Percentiles rank a stretch among this genome's conserved stretches.
Evolutionary conservation across 2,113 vertebrate genomes (phyloP).

Genomic region (Canis aureus): DNA sequence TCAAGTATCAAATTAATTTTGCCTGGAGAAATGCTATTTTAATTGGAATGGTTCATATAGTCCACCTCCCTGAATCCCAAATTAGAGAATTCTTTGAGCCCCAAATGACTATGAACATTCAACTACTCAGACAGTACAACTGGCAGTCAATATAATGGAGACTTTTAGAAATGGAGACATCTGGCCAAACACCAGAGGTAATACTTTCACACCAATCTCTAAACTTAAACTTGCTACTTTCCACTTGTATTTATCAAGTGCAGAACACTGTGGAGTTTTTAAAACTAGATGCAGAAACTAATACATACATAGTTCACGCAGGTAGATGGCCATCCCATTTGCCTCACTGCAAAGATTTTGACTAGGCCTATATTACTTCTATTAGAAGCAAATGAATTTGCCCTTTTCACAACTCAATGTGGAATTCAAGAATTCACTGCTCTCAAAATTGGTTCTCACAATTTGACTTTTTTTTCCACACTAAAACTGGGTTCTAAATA

Average conservation of each 20-base stretch:
- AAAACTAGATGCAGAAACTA: neutral
- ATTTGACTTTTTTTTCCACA: neutral
- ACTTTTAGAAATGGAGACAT: neutral
- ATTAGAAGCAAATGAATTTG: neutral
- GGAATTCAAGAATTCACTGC: neutral
- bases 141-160: neutral
- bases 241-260: neutral
- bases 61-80: neutral
- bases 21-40: neutral
- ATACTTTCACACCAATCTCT: neutral
- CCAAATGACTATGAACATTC: rapidly evolving
- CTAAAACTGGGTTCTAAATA: conserved; percentile 45
- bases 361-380: neutral
- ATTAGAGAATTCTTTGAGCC: neutral
- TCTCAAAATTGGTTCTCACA: neutral
- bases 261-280: neutral
- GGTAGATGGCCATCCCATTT: neutral
- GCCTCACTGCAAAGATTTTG: neutral
- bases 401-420: neutral
- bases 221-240: neutral
- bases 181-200: neutral
- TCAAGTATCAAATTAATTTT: neutral
- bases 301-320: neutral
- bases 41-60: neutral
- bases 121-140: too few species aligned